Evolutionary conservation across 2,113 vertebrate genomes (phyloP).

Genomic region (Sinocyclocheilus grahami): DNA sequence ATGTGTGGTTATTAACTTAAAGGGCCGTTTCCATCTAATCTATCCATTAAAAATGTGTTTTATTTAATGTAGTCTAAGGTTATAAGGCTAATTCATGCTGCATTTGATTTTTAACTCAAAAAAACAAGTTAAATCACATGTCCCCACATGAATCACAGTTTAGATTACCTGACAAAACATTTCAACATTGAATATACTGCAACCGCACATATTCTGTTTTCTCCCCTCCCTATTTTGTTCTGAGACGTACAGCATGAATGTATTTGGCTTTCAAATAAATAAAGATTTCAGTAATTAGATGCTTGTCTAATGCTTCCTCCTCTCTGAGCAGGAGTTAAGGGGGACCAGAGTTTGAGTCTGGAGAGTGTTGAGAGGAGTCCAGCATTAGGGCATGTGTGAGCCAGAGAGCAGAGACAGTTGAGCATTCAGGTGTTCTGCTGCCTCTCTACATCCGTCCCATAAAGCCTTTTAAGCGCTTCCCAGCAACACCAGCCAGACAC

Average conservation of each 20-base stretch:
- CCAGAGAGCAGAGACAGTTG: conserved; percentile 32
- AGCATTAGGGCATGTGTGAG: conserved; percentile 33
- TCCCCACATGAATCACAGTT: background rate
- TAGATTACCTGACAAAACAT: background rate
- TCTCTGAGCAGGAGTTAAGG: background rate
- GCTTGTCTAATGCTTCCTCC: background rate
- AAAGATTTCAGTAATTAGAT: background rate
- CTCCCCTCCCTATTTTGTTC: background rate
- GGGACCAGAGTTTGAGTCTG: background rate
- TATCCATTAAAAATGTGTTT: background rate
- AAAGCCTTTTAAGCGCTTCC: conserved; percentile 50
- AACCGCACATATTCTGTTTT: background rate
- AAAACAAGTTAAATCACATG: background rate
- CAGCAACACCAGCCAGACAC: conserved; percentile 37
- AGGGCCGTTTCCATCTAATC: background rate
- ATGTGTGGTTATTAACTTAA: background rate
- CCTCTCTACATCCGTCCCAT: conserved; percentile 18
- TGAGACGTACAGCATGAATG: background rate
- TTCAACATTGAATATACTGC: background rate
- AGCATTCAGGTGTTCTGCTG: conserved; percentile 50
- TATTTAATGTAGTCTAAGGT: background rate
- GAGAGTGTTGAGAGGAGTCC: conserved; percentile 32
- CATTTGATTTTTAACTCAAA: background rate
- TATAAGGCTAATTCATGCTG: background rate
- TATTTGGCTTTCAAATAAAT: background rate